Conservation (phyloP, 1,140 invertebrate species). For the Papilio xuthus region DNA sequence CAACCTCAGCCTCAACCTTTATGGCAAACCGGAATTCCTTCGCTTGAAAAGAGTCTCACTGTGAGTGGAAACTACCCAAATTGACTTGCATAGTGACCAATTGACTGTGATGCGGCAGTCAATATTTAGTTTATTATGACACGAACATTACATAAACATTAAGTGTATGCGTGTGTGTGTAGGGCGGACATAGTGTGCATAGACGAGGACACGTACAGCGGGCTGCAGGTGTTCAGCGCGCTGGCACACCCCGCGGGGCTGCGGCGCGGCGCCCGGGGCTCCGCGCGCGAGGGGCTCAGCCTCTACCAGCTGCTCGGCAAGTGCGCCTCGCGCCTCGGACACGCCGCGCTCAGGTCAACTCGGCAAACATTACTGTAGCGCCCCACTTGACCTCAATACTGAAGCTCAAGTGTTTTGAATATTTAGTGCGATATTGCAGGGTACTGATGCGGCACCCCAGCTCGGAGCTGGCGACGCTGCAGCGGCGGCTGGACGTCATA, state of each 20-base stretch:
- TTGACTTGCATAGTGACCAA: background rate
- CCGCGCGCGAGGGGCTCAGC: conserved; percentile 86
- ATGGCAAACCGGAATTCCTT: conserved; percentile 83
- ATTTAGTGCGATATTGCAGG: conserved; percentile 41
- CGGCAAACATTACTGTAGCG: background rate
- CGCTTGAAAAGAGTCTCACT: conserved; percentile 84
- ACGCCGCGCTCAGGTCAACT: conserved; percentile 77
- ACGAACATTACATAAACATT: background rate
- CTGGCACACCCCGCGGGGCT: conserved; percentile 89
- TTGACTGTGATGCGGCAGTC: background rate
- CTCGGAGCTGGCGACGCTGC: conserved; percentile 55
- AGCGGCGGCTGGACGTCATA: conserved; percentile 60
- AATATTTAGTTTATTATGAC: too few relatives aligned
- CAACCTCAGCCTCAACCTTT: conserved; percentile 81
- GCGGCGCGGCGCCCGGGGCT: conserved; percentile 84
- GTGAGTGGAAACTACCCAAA: conserved; percentile 79
- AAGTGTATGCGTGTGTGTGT: conserved; percentile 31
- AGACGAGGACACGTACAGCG: conserved; percentile 87
- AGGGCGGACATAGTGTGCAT: conserved; percentile 87
- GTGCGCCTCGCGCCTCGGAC: conserved; percentile 85
- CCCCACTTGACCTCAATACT: background rate
- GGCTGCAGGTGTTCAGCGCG: conserved; percentile 88
- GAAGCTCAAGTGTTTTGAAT: too few relatives aligned
- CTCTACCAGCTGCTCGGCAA: conserved; percentile 87
- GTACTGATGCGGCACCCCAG: conserved; percentile 67